Conservation (phyloP, 2,888 invertebrate species). For the Celastrina argiolus region DNA sequence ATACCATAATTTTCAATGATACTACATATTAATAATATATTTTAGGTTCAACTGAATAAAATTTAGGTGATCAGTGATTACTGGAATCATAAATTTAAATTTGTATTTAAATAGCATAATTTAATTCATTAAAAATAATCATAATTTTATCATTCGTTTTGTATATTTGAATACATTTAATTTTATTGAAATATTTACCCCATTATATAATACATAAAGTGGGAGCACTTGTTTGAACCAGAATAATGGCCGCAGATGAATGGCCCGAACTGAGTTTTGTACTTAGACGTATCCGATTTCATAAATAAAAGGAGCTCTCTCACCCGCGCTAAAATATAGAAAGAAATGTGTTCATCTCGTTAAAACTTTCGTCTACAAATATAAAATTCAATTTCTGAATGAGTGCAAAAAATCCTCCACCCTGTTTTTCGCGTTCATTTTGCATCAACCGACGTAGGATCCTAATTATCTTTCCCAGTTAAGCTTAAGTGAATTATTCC, state of each 20-base stretch:
- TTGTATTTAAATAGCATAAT: not conserved
- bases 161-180: conserved; percentile 1
- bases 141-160: not conserved
- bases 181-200: conserved; percentile 16
- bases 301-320: conserved; percentile 52
- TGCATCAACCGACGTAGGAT: conserved; percentile 76
- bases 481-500: conserved; percentile 78
- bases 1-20: too few relatives aligned
- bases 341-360: conserved; percentile 65
- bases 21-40: too few relatives aligned
- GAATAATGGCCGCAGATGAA: conserved; percentile 16
- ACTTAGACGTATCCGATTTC: conserved; percentile 45
- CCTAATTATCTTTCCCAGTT: conserved; percentile 78
- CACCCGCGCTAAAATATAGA: conserved; percentile 54
- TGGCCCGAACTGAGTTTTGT: conserved; percentile 28
- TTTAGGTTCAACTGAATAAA: not conserved
- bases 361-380: conserved; percentile 72
- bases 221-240: conserved; percentile 14
- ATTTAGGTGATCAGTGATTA: not conserved
- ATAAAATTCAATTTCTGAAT: conserved; percentile 76
- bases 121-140: not conserved
- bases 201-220: conserved; percentile 14
- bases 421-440: conserved; percentile 75
- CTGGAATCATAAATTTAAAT: not conserved
- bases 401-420: conserved; percentile 72